A percentile compares a stretch with the other conserved stretches of the same genome.
These are phyloP conservation scores for Cryptomyrus ogoouensis DNA, from an alignment of 2,113 vertebrate species.

Conservation along the genomic window DNA sequence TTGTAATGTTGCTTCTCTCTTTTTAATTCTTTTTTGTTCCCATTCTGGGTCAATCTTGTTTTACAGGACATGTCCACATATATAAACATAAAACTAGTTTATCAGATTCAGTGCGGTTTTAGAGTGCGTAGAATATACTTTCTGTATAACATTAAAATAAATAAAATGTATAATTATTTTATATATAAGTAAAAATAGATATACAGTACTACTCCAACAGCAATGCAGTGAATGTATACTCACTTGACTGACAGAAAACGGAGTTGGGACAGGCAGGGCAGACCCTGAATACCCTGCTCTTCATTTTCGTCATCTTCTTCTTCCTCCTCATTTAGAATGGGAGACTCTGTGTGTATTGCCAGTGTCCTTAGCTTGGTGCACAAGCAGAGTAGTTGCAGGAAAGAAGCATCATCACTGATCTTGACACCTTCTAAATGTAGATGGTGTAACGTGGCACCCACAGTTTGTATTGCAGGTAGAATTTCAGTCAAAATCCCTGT, in stretches of 20 bases:
- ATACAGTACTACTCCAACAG: background rate
- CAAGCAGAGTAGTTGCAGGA: conserved; percentile 46
- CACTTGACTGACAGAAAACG: conserved; percentile 54
- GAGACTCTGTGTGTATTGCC: conserved; percentile 47
- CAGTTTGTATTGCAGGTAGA: conserved; percentile 39
- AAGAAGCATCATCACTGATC: conserved; percentile 38
- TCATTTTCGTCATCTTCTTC: conserved; percentile 29
- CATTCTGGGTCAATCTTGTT: background rate
- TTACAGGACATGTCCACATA: background rate
- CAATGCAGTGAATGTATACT: conserved; percentile 18
- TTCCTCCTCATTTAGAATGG: conserved; percentile 12
- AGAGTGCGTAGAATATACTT: background rate
- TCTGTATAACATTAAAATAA: background rate
- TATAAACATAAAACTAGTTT: background rate
- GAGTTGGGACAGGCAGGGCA: conserved; percentile 51
- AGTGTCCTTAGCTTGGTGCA: conserved; percentile 55
- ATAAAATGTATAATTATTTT: background rate
- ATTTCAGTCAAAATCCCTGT: conserved; percentile 42
- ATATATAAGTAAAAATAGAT: background rate
- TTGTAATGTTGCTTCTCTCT: background rate
- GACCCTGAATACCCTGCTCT: conserved; percentile 21
- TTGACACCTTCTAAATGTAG: conserved; percentile 58
- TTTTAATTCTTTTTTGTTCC: background rate
- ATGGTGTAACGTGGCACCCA: conserved; percentile 47
- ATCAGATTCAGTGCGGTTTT: background rate